These are phyloP conservation scores for Ictalurus furcatus DNA, from an alignment of 2,113 vertebrate genomes.

Conservation along the genomic window DNA sequence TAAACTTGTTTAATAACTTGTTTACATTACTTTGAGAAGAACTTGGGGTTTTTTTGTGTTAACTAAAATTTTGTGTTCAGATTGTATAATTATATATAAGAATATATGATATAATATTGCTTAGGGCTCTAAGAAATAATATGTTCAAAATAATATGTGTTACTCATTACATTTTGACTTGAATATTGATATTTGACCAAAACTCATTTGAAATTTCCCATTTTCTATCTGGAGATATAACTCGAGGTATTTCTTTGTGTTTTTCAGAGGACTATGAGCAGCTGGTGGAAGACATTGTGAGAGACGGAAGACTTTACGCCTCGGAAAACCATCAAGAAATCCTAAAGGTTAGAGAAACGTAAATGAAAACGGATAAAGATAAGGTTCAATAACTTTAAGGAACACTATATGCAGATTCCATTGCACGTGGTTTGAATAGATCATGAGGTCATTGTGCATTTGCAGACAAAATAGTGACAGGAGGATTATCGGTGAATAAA, in stretches of 20 bases:
- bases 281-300: slow-evolving; percentile 94
- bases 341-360: slow-evolving; percentile 83
- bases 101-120: not conserved
- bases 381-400: not conserved
- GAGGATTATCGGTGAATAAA: not conserved
- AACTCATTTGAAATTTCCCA: not conserved
- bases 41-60: not conserved
- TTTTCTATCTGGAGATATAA: not conserved
- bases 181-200: not conserved
- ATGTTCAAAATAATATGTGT: not conserved
- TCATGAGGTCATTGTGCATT: not conserved
- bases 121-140: not conserved
- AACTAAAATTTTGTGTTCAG: not conserved
- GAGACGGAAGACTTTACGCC: slow-evolving; percentile 93
- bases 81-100: not conserved
- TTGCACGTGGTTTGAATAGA: not conserved
- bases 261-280: slow-evolving; percentile 94
- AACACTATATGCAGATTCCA: not conserved
- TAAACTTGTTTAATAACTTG: not conserved
- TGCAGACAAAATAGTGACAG: not conserved
- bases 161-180: not conserved
- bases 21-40: not conserved
- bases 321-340: slow-evolving; percentile 99
- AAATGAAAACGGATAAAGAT: not conserved
- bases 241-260: not conserved